Evolutionary conservation across 2,113 vertebrate genomes (phyloP).

Genomic region (Silurus meridionalis): DNA sequence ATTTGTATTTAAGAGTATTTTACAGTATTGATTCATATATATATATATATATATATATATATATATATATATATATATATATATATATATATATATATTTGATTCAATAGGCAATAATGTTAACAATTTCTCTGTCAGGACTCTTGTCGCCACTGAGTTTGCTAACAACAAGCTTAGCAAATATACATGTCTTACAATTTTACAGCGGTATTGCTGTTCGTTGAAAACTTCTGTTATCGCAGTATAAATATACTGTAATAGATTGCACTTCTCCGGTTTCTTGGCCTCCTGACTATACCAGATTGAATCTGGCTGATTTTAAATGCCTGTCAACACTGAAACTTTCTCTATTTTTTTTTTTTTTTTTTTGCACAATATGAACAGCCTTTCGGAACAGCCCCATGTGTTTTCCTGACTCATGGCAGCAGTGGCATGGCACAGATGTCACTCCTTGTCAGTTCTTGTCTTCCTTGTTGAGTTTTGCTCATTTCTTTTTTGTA

Average conservation of each 20-base stretch:
- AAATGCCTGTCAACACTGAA: constrained; percentile 37
- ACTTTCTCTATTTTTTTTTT: constrained; percentile 25
- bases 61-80: too few relatives aligned
- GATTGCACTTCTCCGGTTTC: constrained; percentile 18
- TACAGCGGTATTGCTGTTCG: not conserved
- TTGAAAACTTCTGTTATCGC: constrained; percentile 26
- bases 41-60: too few relatives aligned
- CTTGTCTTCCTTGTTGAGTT: constrained; percentile 7
- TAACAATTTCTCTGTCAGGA: not conserved
- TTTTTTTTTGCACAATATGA: constrained; percentile 35
- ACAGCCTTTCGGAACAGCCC: constrained; percentile 4
- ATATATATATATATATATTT: not conserved
- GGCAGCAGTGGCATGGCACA: not conserved
- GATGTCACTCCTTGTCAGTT: constrained; percentile 24
- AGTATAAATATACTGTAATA: constrained; percentile 16
- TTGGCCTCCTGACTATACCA: constrained; percentile 25
- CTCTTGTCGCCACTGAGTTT: not conserved
- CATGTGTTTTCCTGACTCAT: not conserved
- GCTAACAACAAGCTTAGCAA: not conserved
- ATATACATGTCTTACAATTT: not conserved
- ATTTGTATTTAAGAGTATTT: not conserved
- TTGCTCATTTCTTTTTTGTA: constrained; percentile 6
- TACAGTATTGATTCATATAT: too few relatives aligned
- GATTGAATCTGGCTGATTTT: constrained; percentile 43
- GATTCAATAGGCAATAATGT: not conserved